Evolutionary conservation across 2,113 vertebrate species (phyloP).

Genomic region (Calypte anna): DNA sequence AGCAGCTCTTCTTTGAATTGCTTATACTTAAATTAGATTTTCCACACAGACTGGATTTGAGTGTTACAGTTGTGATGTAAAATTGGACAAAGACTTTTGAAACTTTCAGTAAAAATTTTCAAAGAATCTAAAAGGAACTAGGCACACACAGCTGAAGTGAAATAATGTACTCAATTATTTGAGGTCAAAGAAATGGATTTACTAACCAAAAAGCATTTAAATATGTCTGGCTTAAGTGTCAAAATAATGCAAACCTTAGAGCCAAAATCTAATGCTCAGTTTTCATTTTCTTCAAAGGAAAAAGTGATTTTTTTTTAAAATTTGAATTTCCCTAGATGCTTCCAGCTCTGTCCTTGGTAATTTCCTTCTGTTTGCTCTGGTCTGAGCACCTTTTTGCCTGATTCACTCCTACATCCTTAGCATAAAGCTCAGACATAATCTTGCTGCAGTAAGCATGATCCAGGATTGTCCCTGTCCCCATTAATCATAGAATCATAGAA

Average conservation of each 20-base stretch:
- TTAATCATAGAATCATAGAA: neutral
- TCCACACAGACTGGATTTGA: neutral
- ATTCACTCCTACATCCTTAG: neutral
- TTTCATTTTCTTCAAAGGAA: neutral
- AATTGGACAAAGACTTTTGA: neutral
- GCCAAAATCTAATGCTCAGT: neutral
- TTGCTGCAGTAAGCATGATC: neutral
- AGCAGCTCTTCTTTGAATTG: neutral
- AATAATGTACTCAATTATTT: neutral
- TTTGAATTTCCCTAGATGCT: neutral
- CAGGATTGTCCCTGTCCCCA: neutral
- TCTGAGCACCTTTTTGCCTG: neutral
- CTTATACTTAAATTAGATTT: neutral
- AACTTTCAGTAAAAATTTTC: neutral
- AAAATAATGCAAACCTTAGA: neutral
- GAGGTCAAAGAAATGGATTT: neutral
- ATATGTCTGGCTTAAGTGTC: neutral
- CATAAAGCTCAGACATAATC: neutral
- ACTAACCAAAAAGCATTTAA: neutral
- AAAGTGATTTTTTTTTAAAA: neutral
- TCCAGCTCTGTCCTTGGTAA: neutral
- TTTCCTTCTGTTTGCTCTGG: neutral
- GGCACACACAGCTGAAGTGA: neutral
- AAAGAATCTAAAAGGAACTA: neutral
- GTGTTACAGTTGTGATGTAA: neutral